Evolutionary conservation across 2,113 vertebrate species (phyloP).

Genomic region (Pagrus major): DNA sequence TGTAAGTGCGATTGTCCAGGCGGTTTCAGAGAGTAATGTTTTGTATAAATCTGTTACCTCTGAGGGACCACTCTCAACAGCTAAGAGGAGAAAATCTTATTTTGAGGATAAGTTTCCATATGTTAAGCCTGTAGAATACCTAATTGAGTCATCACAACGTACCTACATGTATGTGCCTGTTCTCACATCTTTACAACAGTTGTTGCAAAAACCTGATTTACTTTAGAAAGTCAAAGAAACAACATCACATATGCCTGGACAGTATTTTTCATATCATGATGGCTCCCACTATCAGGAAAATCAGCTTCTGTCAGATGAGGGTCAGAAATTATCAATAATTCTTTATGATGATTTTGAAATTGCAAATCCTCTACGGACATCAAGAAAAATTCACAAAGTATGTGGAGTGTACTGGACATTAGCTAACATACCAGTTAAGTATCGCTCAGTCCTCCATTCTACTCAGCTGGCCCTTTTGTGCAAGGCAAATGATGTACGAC

Average conservation of each 20-base stretch:
- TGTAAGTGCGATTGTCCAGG: conserved; percentile 23
- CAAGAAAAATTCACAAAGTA: background rate
- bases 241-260: background rate
- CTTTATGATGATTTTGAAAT: conserved; percentile 41
- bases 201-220: background rate
- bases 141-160: conserved; percentile 4
- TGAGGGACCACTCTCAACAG: conserved; percentile 40
- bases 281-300: conserved; percentile 13
- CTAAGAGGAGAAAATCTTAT: conserved; percentile 32
- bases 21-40: conserved; percentile 50
- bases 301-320: background rate
- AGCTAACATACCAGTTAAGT: background rate
- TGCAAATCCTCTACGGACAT: background rate
- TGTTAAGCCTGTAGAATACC: background rate
- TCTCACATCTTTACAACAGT: conserved; percentile 26
- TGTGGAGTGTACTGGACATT: background rate
- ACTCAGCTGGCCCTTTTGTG: background rate
- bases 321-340: conserved; percentile 20
- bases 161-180: conserved; percentile 10
- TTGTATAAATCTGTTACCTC: conserved; percentile 31
- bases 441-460: background rate
- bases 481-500: background rate
- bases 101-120: background rate
- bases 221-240: background rate
- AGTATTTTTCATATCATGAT: background rate